Conservation (phyloP, 1,140 invertebrate genomes). For the Steinernema feltiae region DNA sequence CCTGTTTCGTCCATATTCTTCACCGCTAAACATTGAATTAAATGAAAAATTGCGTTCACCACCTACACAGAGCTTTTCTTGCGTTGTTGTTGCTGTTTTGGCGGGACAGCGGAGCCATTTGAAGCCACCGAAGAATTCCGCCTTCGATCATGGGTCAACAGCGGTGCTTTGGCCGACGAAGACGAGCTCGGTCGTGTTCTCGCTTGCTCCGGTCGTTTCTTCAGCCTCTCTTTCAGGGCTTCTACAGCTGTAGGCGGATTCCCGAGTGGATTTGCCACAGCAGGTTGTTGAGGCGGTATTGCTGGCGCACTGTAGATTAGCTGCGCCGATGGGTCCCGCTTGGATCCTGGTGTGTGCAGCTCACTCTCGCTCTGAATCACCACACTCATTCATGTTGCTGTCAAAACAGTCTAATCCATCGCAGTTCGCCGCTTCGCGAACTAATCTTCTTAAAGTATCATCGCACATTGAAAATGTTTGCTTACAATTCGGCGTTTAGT, state of each 20-base stretch:
- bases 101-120: neutral
- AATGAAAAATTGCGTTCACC: neutral
- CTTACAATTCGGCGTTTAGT: no score
- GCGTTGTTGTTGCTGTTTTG: neutral
- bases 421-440: no score
- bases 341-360: neutral
- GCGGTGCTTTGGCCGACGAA: no score
- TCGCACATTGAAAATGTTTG: no score
- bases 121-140: neutral
- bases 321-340: neutral
- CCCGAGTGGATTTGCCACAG: no score
- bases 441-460: no score
- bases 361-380: neutral
- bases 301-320: neutral
- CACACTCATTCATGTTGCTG: no score
- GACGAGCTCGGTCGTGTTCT: no score
- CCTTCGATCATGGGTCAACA: neutral
- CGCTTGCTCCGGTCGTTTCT: no score
- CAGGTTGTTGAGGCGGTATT: neutral
- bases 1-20: constrained; percentile 31
- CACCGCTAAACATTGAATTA: neutral
- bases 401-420: no score
- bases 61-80: neutral
- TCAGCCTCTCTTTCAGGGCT: no score
- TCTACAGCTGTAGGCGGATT: no score